Conservation (phyloP, 2,888 invertebrate species). For the Phania funesta region DNA sequence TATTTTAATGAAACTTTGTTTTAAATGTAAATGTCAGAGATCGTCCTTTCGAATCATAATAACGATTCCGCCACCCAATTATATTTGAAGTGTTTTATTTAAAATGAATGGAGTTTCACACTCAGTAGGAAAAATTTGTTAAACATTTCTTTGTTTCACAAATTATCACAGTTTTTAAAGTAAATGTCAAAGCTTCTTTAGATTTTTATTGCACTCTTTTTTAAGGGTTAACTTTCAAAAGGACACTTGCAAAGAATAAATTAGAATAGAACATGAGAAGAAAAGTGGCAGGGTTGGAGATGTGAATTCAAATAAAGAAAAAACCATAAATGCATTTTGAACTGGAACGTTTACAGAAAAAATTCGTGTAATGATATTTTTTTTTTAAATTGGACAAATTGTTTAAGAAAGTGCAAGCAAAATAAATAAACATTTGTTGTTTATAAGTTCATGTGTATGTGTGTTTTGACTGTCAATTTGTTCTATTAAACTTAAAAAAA, state of each 20-base stretch:
- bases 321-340: slow-evolving; percentile 48
- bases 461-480: slow-evolving; percentile 2
- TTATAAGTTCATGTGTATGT: background rate
- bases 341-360: slow-evolving; percentile 35
- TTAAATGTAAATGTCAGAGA: too few species aligned
- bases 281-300: slow-evolving; percentile 16
- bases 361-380: background rate
- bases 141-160: too few species aligned
- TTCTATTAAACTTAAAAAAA: background rate
- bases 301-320: slow-evolving; percentile 1
- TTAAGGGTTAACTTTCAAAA: slow-evolving; percentile 5
- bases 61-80: too few species aligned
- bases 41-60: too few species aligned
- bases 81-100: too few species aligned
- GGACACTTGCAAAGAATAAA: slow-evolving; percentile 51
- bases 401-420: slow-evolving; percentile 63
- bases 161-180: background rate
- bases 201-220: background rate
- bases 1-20: too few species aligned
- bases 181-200: slow-evolving; percentile 10
- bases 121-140: background rate
- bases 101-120: too few species aligned
- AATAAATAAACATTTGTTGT: slow-evolving; percentile 51
- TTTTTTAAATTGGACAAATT: slow-evolving; percentile 20
- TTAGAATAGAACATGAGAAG: slow-evolving; percentile 7